Conservation (phyloP, 1,140 invertebrate species). For the Bombus cullumanus region DNA sequence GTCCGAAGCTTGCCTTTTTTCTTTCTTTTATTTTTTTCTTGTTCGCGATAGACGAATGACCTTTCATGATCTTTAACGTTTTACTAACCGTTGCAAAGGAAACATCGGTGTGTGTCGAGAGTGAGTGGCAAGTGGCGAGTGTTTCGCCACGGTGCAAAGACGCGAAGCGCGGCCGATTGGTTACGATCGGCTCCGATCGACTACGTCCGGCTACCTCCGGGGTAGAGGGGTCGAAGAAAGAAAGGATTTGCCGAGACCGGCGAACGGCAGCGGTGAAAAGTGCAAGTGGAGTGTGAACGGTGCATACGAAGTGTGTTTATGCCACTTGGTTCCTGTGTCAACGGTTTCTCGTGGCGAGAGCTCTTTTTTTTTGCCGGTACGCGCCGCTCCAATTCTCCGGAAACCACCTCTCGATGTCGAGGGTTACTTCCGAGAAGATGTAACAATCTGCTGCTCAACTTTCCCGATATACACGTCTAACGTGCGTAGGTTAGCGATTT, state of each 20-base stretch:
- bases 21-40: neutral
- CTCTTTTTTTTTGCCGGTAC: neutral
- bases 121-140: conserved; percentile 36
- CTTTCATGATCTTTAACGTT: conserved; percentile 62
- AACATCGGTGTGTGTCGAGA: conserved; percentile 10
- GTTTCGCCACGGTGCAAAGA: neutral
- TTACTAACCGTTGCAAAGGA: conserved; percentile 30
- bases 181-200: conserved; percentile 55
- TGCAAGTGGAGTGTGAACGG: conserved; percentile 60
- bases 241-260: conserved; percentile 46
- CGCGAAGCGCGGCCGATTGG: conserved; percentile 36
- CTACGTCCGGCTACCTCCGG: conserved; percentile 48
- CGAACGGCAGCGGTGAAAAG: conserved; percentile 56
- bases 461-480: neutral
- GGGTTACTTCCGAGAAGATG: conserved; percentile 13
- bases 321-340: conserved; percentile 37
- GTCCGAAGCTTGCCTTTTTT: neutral
- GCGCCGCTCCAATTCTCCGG: neutral
- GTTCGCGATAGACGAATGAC: conserved; percentile 20
- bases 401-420: neutral
- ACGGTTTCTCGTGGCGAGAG: conserved; percentile 18
- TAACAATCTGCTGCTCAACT: neutral
- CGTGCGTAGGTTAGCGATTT: conserved; percentile 18
- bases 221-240: conserved; percentile 19
- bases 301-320: conserved; percentile 37